Evolutionary conservation across 2,113 vertebrate genomes (phyloP).

Genomic region (Blennius ocellaris): DNA sequence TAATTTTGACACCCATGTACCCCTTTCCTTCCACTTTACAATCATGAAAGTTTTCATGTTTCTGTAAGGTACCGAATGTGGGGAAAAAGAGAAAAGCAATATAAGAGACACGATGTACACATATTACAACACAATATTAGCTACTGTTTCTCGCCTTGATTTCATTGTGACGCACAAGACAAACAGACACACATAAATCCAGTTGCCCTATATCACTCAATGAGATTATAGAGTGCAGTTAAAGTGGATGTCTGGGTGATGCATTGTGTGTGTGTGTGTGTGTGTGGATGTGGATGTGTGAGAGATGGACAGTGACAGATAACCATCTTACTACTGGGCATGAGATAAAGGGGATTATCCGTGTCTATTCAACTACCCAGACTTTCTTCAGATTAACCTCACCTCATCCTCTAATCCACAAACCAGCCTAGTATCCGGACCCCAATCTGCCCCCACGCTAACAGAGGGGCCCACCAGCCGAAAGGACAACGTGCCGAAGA

Average conservation of each 20-base stretch:
- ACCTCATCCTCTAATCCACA: slow-evolving; percentile 67
- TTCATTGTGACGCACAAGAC: no score
- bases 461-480: not conserved
- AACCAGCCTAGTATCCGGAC: slow-evolving; percentile 46
- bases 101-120: no score
- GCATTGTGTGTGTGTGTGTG: slow-evolving; percentile 13
- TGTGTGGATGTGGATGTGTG: not conserved
- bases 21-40: no score
- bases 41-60: no score
- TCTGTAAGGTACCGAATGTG: no score
- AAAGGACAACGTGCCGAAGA: not conserved
- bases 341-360: slow-evolving; percentile 39
- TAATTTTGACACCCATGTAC: no score
- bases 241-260: slow-evolving; percentile 33
- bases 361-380: slow-evolving; percentile 57
- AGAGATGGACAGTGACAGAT: slow-evolving; percentile 28
- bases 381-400: slow-evolving; percentile 67
- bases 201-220: slow-evolving; percentile 8
- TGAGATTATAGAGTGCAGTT: slow-evolving; percentile 19
- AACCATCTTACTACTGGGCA: slow-evolving; percentile 30
- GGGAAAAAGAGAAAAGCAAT: no score
- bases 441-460: slow-evolving; percentile 6
- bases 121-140: not conserved
- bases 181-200: slow-evolving; percentile 3
- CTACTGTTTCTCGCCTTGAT: not conserved